Conservation (phyloP, 2,797 vertebrate species). For the Geotria australis region DNA sequence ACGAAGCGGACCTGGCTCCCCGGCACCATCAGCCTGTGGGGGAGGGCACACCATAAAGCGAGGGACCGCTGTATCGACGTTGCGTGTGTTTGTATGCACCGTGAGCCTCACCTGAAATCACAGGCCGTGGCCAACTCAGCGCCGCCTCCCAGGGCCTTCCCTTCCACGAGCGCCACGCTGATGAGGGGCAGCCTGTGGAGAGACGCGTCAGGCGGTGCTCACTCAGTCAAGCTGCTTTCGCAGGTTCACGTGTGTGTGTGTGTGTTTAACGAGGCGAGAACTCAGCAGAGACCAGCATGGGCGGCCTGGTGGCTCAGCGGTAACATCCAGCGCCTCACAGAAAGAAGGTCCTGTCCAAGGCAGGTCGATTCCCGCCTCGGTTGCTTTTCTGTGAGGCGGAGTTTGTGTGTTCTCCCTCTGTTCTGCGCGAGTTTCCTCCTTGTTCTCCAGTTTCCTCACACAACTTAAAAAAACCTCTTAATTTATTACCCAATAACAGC, state of each 20-base stretch:
- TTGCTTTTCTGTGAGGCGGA: too few species aligned
- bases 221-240: too few species aligned
- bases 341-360: too few species aligned
- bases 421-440: too few species aligned
- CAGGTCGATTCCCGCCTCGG: too few species aligned
- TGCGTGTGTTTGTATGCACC: background rate
- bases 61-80: too few species aligned
- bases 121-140: conserved; percentile 65
- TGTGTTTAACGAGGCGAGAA: background rate
- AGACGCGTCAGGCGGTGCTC: conserved; percentile 1
- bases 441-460: too few species aligned
- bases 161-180: conserved; percentile 60
- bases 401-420: too few species aligned
- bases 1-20: conserved; percentile 62
- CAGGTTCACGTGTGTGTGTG: background rate
- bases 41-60: background rate
- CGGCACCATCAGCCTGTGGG: conserved; percentile 38
- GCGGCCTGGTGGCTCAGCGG: background rate
- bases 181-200: conserved; percentile 48
- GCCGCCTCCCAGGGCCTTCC: conserved; percentile 56
- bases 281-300: background rate
- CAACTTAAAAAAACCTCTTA: too few species aligned
- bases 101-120: conserved; percentile 52
- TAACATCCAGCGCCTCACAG: conserved; percentile 1
- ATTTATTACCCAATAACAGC: too few species aligned